Base-by-base conservation (phyloP, 2,797 vertebrate species). In the Heteromormyrus szaboi region DNA sequence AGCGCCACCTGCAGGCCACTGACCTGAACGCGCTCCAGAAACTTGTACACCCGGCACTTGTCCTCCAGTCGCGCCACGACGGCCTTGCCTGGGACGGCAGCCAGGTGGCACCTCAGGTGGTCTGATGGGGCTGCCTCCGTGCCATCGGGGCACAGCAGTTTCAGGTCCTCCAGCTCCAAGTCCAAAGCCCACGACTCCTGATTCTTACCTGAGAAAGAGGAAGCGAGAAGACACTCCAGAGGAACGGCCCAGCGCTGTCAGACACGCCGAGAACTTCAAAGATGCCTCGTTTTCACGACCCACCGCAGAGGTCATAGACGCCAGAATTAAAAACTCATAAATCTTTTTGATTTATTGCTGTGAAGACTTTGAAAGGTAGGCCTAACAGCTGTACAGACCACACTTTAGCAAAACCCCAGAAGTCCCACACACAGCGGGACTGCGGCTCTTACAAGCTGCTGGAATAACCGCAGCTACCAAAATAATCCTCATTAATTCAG, bases 111-210 rank as follows among this genome's bases (percentile, higher is more conserved):
- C 8, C 11, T 93, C 17, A 91, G 85, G 84, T 94, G 92, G 59
- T 96, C 94, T 0, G 94, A 92, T 83, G 94, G 93, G 44, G 91
- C 90, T 0, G 96, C 95, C 59, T 96, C 95, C 0, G 87, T 92
- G 2, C 96, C 96, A 37, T 97, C 95, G 7, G 96, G 95, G 88
- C 96, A 97, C 92, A 97, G 92, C 91, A 97, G 95, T 92, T 96
- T 97, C 87, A 97, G 91, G 93, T 97, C 96, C 90, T 97, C 96
- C 92, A 95, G 89, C 92, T 97, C 96, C 93, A 97, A 89, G 88
- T 97, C 96, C 93, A 96, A 89, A 17, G 96, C 96, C 96, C 96
- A 97, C 0, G 96, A 96, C 89, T 97, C 96, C 93, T 94, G 95
- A 91, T 97, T 96, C 89, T 93, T 96, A 90, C 96, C 96, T 96